Evolutionary conservation across 2,797 vertebrate species (phyloP).

Genomic region (Schizothorax lantsangensis): DNA sequence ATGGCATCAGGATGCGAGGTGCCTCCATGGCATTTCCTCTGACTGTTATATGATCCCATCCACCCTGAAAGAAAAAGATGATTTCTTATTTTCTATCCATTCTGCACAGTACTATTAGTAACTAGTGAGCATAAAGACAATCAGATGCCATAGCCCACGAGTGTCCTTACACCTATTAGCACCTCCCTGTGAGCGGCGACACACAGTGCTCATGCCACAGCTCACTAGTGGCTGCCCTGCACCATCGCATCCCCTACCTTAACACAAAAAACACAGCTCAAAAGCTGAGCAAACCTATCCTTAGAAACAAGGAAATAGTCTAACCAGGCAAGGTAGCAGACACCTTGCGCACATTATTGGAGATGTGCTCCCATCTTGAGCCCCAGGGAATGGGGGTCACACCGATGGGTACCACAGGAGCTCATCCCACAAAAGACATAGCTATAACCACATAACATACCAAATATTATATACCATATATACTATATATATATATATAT

Average conservation of each 20-base stretch:
- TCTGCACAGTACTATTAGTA: not conserved
- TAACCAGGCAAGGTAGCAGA: too few species aligned
- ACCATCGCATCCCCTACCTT: too few species aligned
- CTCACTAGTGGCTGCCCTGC: constrained; percentile 94
- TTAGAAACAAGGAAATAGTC: not conserved
- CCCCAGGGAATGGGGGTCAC: constrained; percentile 93
- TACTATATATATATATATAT: too few species aligned
- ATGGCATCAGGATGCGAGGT: constrained; percentile 60
- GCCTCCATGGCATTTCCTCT: constrained; percentile 86
- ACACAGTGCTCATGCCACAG: constrained; percentile 94
- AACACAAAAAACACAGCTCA: too few species aligned
- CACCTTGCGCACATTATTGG: constrained; percentile 94
- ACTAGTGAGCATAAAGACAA: constrained; percentile 74
- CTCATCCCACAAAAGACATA: too few species aligned
- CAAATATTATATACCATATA: too few species aligned
- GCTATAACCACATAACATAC: too few species aligned
- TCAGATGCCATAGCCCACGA: constrained; percentile 96
- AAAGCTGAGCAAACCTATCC: too few species aligned
- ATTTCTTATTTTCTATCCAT: not conserved
- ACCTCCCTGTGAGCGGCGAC: constrained; percentile 89
- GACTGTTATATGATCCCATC: constrained; percentile 94
- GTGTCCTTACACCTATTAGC: too few species aligned
- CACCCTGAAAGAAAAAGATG: constrained; percentile 79
- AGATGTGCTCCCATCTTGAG: constrained; percentile 92
- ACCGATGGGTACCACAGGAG: constrained; percentile 92